These are phyloP conservation scores for Penelope pileata DNA, from an alignment of 2,113 vertebrate species.

Conservation along the genomic window DNA sequence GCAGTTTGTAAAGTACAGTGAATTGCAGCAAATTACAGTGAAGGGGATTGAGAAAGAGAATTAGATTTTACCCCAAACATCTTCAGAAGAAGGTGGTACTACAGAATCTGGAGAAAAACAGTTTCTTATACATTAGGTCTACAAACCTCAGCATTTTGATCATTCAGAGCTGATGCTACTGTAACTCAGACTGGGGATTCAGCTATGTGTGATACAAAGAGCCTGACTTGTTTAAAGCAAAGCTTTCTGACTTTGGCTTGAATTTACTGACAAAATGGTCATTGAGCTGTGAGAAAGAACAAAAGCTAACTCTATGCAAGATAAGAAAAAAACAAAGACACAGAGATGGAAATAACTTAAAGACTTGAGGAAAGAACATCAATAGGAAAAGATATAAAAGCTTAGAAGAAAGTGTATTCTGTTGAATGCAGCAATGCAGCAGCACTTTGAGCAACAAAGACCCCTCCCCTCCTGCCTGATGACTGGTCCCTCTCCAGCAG, in stretches of 20 bases:
- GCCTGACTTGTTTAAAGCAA: neutral
- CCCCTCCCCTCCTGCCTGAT: neutral
- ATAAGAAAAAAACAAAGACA: neutral
- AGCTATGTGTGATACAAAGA: neutral
- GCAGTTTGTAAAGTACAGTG: too few relatives aligned
- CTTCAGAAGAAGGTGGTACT: neutral
- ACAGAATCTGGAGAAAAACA: neutral
- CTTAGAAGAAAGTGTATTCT: accelerated
- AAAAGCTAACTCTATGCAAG: neutral
- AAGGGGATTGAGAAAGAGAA: neutral
- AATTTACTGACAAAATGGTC: neutral
- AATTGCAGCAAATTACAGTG: too few relatives aligned
- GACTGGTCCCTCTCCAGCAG: neutral
- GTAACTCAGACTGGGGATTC: neutral
- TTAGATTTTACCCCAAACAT: neutral
- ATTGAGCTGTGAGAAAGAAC: neutral
- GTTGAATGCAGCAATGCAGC: neutral
- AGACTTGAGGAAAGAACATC: neutral
- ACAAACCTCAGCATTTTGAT: neutral
- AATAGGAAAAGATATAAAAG: neutral
- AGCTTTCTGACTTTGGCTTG: neutral
- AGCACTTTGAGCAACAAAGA: neutral
- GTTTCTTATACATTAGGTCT: neutral
- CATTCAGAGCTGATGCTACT: neutral
- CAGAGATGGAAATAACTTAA: neutral